These are phyloP conservation scores for Ischnura elegans DNA, from an alignment of 2,888 invertebrate genomes.

Conservation along the genomic window DNA sequence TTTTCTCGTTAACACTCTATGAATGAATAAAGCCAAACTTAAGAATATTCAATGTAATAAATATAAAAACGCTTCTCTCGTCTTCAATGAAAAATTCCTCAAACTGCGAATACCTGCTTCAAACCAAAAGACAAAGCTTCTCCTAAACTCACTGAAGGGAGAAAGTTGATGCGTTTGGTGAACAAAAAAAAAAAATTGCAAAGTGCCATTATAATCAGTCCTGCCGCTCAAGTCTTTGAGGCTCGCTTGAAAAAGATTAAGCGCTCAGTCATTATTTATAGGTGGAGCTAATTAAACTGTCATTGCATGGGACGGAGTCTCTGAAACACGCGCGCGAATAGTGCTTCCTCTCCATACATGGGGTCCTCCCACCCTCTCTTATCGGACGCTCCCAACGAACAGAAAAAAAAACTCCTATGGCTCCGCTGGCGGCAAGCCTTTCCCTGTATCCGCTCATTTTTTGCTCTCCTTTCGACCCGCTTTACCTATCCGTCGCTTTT, in stretches of 20 bases:
- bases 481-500: not conserved
- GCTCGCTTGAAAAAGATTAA: conserved; percentile 32
- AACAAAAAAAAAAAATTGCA: conserved; percentile 37
- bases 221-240: conserved; percentile 5
- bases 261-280: conserved; percentile 63
- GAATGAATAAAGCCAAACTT: too few relatives aligned
- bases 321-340: conserved; percentile 45
- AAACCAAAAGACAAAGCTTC: not conserved
- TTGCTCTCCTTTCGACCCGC: not conserved
- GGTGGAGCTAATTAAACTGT: conserved; percentile 66
- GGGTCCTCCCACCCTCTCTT: conserved; percentile 1
- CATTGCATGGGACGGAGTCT: conserved; percentile 61
- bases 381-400: not conserved
- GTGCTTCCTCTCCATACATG: conserved; percentile 51
- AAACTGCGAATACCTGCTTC: too few relatives aligned
- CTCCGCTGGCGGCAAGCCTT: conserved; percentile 49
- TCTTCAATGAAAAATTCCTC: too few relatives aligned
- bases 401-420: conserved; percentile 1
- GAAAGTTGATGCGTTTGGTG: conserved; percentile 24
- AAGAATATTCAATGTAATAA: too few relatives aligned
- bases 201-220: conserved; percentile 52
- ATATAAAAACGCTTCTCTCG: too few relatives aligned
- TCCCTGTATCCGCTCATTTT: conserved; percentile 23
- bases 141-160: not conserved
- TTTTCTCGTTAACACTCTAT: too few relatives aligned